These are phyloP conservation scores for Drosophila hawaiiensis DNA, from an alignment of 2,888 invertebrate genomes.

Conservation along the genomic window DNA sequence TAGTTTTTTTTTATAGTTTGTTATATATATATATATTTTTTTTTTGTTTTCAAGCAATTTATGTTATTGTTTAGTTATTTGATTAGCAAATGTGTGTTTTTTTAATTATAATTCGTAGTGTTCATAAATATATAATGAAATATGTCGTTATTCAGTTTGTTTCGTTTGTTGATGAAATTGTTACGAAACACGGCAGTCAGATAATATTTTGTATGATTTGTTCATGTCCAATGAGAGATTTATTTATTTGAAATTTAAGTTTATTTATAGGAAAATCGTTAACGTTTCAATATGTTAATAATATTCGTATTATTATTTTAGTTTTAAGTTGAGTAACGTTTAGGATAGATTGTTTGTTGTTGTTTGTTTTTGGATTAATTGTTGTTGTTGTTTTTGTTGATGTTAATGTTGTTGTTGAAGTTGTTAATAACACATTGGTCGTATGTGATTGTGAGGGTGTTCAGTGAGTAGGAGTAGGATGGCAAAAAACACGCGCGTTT, in stretches of 20 bases:
- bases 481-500: slow-evolving; percentile 49
- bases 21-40: slow-evolving; percentile 3
- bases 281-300: slow-evolving; percentile 33
- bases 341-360: slow-evolving; percentile 9
- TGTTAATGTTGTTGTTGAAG: slow-evolving; percentile 21
- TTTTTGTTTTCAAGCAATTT: slow-evolving; percentile 33
- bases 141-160: slow-evolving; percentile 29
- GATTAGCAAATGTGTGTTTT: slow-evolving; percentile 10
- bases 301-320: slow-evolving; percentile 13
- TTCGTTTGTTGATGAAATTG: slow-evolving; percentile 23
- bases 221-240: slow-evolving; percentile 25
- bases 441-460: slow-evolving; percentile 23
- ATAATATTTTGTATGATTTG: slow-evolving; percentile 22
- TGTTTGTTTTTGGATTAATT: slow-evolving; percentile 13
- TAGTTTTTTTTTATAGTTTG: slow-evolving; percentile 26
- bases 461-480: slow-evolving; percentile 28
- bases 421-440: slow-evolving; percentile 23
- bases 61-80: slow-evolving; percentile 41
- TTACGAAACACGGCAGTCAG: slow-evolving; percentile 28
- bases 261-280: slow-evolving; percentile 35
- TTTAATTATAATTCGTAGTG: slow-evolving; percentile 3
- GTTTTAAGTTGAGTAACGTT: slow-evolving; percentile 14
- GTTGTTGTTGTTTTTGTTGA: slow-evolving; percentile 3
- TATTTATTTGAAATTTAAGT: slow-evolving; percentile 25
- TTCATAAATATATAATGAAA: slow-evolving; percentile 9